phyloP scores from a whole-genome alignment of 2,113 vertebrate genomes.

The Charadrius vociferus region DNA sequence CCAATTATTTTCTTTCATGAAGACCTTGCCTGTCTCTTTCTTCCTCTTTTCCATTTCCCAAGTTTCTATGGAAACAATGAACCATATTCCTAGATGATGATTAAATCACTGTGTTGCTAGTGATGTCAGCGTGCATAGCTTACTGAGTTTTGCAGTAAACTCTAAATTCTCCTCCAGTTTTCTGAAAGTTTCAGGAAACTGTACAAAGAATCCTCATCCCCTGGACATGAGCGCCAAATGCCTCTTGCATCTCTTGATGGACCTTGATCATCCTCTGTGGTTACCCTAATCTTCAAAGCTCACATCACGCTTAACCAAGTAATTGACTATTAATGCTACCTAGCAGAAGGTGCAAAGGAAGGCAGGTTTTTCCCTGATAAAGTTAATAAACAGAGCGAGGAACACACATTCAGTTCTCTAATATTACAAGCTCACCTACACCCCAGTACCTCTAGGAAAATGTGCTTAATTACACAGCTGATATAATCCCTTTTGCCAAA shows the following conservation, averaged over 20 bases:
- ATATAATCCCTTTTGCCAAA: background rate
- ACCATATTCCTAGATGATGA: background rate
- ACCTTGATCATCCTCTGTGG: background rate
- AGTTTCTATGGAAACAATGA: background rate
- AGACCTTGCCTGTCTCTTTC: background rate
- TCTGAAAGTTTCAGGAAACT: background rate
- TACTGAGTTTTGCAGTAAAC: background rate
- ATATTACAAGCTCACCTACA: background rate
- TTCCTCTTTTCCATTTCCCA: background rate
- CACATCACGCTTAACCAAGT: background rate
- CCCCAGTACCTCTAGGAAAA: background rate
- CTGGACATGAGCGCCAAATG: background rate
- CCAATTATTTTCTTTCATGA: background rate
- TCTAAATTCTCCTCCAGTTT: background rate
- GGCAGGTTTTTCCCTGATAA: background rate
- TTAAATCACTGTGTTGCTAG: background rate
- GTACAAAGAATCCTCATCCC: background rate
- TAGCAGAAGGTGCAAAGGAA: background rate
- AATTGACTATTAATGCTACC: background rate
- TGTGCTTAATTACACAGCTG: background rate
- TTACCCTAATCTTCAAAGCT: background rate
- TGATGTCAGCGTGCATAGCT: background rate
- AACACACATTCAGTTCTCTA: background rate
- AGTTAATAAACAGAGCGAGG: background rate
- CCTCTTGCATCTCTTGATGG: background rate